Conservation (phyloP, 2,888 invertebrate species). For the Crepidodera aurea region DNA sequence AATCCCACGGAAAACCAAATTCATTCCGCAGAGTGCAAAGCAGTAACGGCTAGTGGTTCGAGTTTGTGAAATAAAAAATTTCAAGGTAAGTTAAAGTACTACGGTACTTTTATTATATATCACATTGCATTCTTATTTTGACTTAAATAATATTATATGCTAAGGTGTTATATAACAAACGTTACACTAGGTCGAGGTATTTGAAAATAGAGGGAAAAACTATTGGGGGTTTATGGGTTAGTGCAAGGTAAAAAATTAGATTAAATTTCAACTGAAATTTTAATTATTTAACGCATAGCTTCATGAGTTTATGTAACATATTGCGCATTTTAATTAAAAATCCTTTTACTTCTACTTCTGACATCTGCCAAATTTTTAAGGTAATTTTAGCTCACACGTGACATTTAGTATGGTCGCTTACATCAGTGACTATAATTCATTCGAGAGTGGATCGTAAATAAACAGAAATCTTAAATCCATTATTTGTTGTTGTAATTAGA, state of each 20-base stretch:
- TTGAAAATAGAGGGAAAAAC: conserved; percentile 4
- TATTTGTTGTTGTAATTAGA: neutral
- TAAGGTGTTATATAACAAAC: neutral
- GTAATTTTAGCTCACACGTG: conserved; percentile 26
- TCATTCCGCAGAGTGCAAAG: conserved; percentile 1
- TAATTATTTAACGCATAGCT: neutral
- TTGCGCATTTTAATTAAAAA: conserved; percentile 10
- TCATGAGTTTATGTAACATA: conserved; percentile 19
- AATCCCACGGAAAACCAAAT: neutral
- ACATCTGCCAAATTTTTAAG: conserved; percentile 26
- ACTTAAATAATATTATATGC: neutral
- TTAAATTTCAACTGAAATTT: neutral
- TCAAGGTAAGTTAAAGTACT: neutral
- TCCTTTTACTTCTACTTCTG: conserved; percentile 9
- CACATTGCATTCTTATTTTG: neutral
- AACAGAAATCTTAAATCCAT: neutral
- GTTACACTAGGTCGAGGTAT: neutral
- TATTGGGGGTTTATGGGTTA: neutral
- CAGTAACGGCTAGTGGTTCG: neutral
- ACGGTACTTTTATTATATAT: neutral
- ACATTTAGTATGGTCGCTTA: conserved; percentile 8
- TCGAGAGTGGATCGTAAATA: neutral
- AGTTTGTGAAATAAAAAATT: neutral
- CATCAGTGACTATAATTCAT: neutral
- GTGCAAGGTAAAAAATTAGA: neutral